Conservation (phyloP, 2,113 vertebrate species). For the Arothron firmamentum region DNA sequence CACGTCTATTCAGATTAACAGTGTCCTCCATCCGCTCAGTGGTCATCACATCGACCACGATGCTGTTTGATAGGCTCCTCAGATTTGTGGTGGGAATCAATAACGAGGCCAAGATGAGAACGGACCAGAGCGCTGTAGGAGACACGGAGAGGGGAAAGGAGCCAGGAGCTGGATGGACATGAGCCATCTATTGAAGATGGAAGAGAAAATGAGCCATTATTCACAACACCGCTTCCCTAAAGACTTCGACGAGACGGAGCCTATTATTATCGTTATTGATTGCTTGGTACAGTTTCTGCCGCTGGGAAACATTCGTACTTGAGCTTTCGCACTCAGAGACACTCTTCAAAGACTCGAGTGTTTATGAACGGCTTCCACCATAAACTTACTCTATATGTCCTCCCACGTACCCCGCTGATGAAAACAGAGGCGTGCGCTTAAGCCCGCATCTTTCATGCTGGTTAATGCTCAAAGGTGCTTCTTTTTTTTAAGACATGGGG, state of each 20-base stretch:
- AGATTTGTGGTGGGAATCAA: constrained; percentile 58
- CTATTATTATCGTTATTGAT: constrained; percentile 70
- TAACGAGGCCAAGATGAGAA: constrained; percentile 67
- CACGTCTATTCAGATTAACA: constrained; percentile 38
- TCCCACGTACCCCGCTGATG: constrained; percentile 9
- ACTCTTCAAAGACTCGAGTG: constrained; percentile 16
- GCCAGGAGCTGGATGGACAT: constrained; percentile 40
- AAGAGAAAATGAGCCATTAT: constrained; percentile 68
- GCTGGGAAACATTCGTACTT: constrained; percentile 35
- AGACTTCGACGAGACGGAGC: constrained; percentile 58
- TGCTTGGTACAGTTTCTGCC: constrained; percentile 23
- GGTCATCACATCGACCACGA: constrained; percentile 55
- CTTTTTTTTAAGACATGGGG: constrained; percentile 58
- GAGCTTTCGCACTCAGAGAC: constrained; percentile 26
- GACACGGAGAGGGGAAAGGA: constrained; percentile 29
- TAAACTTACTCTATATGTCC: constrained; percentile 27
- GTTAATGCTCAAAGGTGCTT: constrained; percentile 28
- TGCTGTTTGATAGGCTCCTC: constrained; percentile 57
- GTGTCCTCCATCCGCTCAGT: constrained; percentile 57
- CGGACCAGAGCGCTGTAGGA: constrained; percentile 42
- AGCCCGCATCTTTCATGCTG: background rate
- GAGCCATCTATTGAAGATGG: constrained; percentile 51
- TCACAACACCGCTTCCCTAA: constrained; percentile 61
- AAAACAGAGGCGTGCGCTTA: background rate
- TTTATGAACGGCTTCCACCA: constrained; percentile 28